phyloP scores from a whole-genome alignment of 1,140 invertebrate genomes.

The Gonioctena quinquepunctata region DNA sequence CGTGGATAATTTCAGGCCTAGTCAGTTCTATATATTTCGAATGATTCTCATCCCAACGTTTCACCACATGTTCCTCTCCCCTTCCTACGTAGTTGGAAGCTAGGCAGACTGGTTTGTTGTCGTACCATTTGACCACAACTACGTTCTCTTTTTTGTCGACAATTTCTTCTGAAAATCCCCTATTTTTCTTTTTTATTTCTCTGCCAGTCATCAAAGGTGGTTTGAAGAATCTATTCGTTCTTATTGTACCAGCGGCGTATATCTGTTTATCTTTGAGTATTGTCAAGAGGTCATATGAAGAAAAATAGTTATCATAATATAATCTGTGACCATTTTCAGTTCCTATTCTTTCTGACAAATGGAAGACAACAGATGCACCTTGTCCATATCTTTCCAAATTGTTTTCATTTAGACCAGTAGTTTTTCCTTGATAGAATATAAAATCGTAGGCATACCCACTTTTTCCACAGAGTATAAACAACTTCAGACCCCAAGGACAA shows the following conservation, averaged over 20 bases:
- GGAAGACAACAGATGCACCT: conserved; percentile 15
- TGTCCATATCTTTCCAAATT: conserved; percentile 3
- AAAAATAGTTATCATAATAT: conserved; percentile 49
- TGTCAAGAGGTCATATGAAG: conserved; percentile 51
- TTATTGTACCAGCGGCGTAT: conserved; percentile 48
- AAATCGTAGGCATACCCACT: conserved; percentile 28
- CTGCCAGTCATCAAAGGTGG: conserved; percentile 49
- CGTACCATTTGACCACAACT: conserved; percentile 53
- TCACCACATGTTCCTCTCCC: conserved; percentile 48
- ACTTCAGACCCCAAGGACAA: conserved; percentile 27
- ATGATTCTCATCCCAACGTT: conserved; percentile 46
- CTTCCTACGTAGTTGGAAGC: conserved; percentile 56
- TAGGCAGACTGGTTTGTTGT: conserved; percentile 38
- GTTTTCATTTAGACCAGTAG: conserved; percentile 16
- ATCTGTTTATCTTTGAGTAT: conserved; percentile 49
- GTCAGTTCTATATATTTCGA: conserved; percentile 31
- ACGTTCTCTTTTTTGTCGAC: conserved; percentile 42
- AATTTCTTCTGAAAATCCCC: conserved; percentile 52
- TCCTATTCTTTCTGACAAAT: conserved; percentile 45
- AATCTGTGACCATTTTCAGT: conserved; percentile 30
- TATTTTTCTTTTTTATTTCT: conserved; percentile 48
- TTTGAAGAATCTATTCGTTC: conserved; percentile 50
- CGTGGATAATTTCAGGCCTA: conserved; percentile 34
- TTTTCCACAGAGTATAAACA: conserved; percentile 17
- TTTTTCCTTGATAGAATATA: conserved; percentile 25